Base-by-base conservation (phyloP, 2,888 invertebrate genomes). In the Hylaea fasciaria region DNA sequence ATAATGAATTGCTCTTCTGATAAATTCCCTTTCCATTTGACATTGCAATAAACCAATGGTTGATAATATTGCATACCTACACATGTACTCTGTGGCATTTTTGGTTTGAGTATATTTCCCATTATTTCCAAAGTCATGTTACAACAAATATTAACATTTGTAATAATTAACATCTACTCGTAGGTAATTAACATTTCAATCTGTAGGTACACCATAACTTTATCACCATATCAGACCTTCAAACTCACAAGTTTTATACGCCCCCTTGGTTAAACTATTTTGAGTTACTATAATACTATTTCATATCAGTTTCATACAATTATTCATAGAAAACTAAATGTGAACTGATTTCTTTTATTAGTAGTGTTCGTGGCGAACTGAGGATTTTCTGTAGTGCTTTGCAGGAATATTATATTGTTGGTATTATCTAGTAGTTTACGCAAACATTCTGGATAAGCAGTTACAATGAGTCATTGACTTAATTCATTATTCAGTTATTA, bases 401-500 rank as follows among this genome's bases (percentile, higher is more conserved):
- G 14, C 17, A 29, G 22, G 28, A 2, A 10, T 29, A 17, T 44
- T 1, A 44, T 17, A 44, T 14, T n/a, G 9, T n/a, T 14, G 3
- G 40, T 17, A 17, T 45, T 57, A 57, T 57, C 57, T 45, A 32
- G 10, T 12, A 3, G n/a, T 58, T 40, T 11, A 62, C 28, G 49
- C 29, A 37, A 22, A 22, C 46, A 64, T 44, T 39, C 52, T 56
- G 57, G 53, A 65, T 46, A 64, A 64, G 55, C 57, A 55, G 41
- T 56, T 40, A n/a, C 14, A 37, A 39, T 62, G 64, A 55, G 54
- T 52, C 55, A 55, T 44, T 48, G 52, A 51, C 59, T 62, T 43
- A 50, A 49, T 64, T 64, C 48, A 44, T 50, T 46, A 53, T 39
- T n/a, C 13, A 57, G 50, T 56, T 43, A 49, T 59, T 67, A 69